Conservation (phyloP, 2,888 invertebrate species). For the Sympetrum striolatum region DNA sequence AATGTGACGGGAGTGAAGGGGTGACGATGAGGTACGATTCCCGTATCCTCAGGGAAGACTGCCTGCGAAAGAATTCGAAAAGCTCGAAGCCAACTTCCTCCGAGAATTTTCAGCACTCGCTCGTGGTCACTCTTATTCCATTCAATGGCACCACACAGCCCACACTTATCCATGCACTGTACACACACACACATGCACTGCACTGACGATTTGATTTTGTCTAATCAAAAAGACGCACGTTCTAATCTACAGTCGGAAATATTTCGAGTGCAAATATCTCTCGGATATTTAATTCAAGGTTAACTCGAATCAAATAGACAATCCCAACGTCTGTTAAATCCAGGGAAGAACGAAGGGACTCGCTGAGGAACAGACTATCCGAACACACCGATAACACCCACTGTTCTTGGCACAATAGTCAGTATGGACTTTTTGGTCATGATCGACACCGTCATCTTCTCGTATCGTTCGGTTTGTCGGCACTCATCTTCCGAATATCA, state of each 20-base stretch:
- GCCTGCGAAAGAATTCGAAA: neutral
- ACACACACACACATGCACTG: neutral
- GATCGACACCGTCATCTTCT: neutral
- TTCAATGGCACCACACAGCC: neutral
- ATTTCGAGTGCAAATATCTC: no score
- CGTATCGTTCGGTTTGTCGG: neutral
- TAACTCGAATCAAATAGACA: neutral
- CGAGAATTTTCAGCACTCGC: neutral
- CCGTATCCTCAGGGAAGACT: neutral
- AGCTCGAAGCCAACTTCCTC: neutral
- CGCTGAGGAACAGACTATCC: neutral
- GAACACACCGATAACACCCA: neutral
- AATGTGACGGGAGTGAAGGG: neutral
- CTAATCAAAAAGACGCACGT: neutral
- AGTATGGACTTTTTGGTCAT: neutral
- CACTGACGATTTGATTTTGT: neutral
- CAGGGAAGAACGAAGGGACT: neutral
- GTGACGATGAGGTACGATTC: neutral
- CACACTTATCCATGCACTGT: neutral
- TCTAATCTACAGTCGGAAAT: no score
- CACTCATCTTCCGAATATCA: neutral
- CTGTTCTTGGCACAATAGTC: neutral
- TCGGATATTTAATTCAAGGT: no score
- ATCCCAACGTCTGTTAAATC: neutral
- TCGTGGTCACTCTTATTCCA: neutral